Evolutionary conservation across 2,888 invertebrate genomes (phyloP).

Genomic region (Sphaeridia pumilis): DNA sequence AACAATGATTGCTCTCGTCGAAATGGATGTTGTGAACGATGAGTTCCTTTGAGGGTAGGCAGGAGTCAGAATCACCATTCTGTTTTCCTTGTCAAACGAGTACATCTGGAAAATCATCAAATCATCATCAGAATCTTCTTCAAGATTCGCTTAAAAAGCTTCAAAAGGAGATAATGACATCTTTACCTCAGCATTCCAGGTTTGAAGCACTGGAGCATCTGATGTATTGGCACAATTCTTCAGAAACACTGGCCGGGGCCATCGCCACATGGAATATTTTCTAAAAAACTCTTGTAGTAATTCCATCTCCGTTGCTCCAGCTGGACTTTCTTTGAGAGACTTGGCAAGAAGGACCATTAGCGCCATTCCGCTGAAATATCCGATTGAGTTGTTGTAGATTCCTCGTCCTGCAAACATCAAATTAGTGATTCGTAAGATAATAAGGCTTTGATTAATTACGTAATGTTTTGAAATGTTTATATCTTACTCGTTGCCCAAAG

Average conservation of each 20-base stretch:
- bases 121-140: too few species aligned
- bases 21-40: not conserved
- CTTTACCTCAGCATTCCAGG: slow-evolving; percentile 8
- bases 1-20: slow-evolving; percentile 3
- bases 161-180: not conserved
- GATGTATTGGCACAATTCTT: not conserved
- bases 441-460: not conserved
- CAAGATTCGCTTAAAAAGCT: not conserved
- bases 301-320: not conserved
- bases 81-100: slow-evolving; percentile 4
- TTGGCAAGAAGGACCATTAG: slow-evolving; percentile 1
- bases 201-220: slow-evolving; percentile 4
- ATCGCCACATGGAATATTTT: slow-evolving; percentile 2
- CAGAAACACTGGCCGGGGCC: slow-evolving; percentile 1
- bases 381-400: slow-evolving; percentile 7
- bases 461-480: not conserved
- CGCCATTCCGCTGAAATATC: slow-evolving; percentile 7
- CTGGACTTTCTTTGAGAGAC: not conserved
- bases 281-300: not conserved
- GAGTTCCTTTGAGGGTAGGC: slow-evolving; percentile 8
- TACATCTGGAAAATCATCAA: slow-evolving; percentile 3
- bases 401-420: not conserved
- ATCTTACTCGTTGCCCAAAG: slow-evolving; percentile 5
- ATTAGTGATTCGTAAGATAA: not conserved
- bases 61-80: slow-evolving; percentile 5